Evolutionary conservation across 1,140 invertebrate species (phyloP), one percentile per base, ranked within the genome.

Genomic region (Lasioglossum baleicum): DNA sequence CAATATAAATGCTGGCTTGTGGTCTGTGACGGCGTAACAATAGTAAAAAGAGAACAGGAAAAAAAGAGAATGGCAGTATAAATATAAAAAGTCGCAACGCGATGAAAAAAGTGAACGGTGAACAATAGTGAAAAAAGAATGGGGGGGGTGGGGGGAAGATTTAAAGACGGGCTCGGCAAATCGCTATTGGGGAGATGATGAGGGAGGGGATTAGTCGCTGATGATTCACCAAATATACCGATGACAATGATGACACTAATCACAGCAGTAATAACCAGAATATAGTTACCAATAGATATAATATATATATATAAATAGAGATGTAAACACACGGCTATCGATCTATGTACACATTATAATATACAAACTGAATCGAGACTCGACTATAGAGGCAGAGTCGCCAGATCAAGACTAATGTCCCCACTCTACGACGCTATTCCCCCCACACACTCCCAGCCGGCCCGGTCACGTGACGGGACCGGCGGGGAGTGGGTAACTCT

Each of bases 271-370:
- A 81, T 74, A 71, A 83, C 72, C 53, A 73, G 26, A 26, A 60
- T 74, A 65, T 78, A 81, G 81, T 72, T 81, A 86, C 51, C 83
- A 71, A 51, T 75, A 75, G 66, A 15, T 26, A 26, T 0, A 1
- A 56, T n/a, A 56, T 7, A 58, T 58, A 75, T 76, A 75, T 74
- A 35, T 35, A 35, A 35, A 35, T 35, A 35, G 35, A 78, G 48
- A 58, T 65, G 42, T 73, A 65, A 11, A 77, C 35, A 71, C 48
- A 71, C 42, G 56, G 40, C 42, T 68, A 71, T 56, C 60, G 66
- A 63, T 58, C n/a, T 83, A 81, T 72, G 78, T 84, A 84, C 31
- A 64, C 65, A 60, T 48, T 75, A 80, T 67, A 80, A 71, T 83
- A 48, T 67, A 76, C 64, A 79, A 64, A 79, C 56, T 80, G 71